Percentiles rank a stretch among this genome's conserved stretches.
phyloP scores from a whole-genome alignment of 2,113 vertebrate genomes.

The Rhinopomastus cyanomelas region DNA sequence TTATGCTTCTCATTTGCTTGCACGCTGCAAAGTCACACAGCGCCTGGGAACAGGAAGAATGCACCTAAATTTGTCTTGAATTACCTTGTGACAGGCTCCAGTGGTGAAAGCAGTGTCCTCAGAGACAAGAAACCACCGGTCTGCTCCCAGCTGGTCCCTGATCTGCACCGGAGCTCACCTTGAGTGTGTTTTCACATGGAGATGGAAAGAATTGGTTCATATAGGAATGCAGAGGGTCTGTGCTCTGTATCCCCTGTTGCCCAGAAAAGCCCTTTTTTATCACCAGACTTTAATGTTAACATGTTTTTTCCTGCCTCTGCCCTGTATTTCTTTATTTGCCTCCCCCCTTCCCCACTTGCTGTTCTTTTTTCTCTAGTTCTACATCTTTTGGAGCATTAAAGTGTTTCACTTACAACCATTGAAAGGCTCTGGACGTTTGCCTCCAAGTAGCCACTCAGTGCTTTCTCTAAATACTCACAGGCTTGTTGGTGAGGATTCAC shows the following conservation, averaged over 20 bases:
- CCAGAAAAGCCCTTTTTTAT: neutral
- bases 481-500: neutral
- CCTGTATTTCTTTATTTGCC: neutral
- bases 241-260: neutral
- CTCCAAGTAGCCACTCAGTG: neutral
- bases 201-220: neutral
- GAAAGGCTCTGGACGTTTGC: neutral
- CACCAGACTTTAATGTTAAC: neutral
- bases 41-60: slow-evolving; percentile 26
- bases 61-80: slow-evolving; percentile 1
- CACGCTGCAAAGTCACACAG: neutral
- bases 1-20: neutral
- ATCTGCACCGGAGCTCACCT: neutral
- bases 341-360: neutral
- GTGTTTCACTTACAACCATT: neutral
- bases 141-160: neutral
- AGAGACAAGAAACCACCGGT: neutral
- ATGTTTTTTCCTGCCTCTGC: neutral
- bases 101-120: neutral
- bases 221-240: neutral
- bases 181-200: neutral
- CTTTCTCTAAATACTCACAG: neutral
- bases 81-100: neutral
- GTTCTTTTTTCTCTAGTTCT: neutral
- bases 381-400: neutral